Base-by-base conservation (phyloP, 2,113 vertebrate genomes). In the Ictalurus punctatus region DNA sequence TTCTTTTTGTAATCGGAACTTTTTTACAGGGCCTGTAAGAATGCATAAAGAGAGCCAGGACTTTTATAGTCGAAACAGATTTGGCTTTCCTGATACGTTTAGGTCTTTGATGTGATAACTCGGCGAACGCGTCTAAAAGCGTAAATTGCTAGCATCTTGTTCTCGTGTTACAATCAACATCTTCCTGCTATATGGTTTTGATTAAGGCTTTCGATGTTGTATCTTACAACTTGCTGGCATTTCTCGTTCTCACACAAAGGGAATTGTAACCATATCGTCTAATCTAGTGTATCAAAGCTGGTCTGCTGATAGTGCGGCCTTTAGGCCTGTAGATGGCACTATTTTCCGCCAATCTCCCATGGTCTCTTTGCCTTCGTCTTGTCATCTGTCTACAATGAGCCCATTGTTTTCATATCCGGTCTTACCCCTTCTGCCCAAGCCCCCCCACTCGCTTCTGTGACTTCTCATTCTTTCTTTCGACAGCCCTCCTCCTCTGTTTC, bases 271-370 rank as follows among this genome's bases (percentile, higher is more conserved):
- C 34, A 71, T 84, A 30, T 67, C 44, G 10, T 56, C 54, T 78
- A 21, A 65, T 78, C 61, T 37, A 37, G 16, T n/a, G 1, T 56
- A 4, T 86, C 37, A 48, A 19, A 1, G 56, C 79, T 90, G 27
- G 86, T 91, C 85, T 87, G 52, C 44, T 13, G 48, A 81, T 86
- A n/a, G 87, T 91, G 89, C 12, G 3, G 67, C 4, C 4, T 78
- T 67, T 61, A 85, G 87, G 93, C 96, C 97, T 97, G 97, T 96
- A 98, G 97, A 94, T 97, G 97, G 97, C 93, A 96, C 96, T 97
- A 90, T 93, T 95, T 94, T 96, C 97, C 96, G 95, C 96, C 6
- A 90, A 95, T 97, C 95, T 89, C 93, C 74, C 17, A n/a, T 17
- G 52, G 10, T 59, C 34, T 63, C 44, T 85, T 30, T 81, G 61